Percentiles rank a stretch among this genome's conserved stretches.
Evolutionary conservation across 2,113 vertebrate species (phyloP).

Genomic region (Saccopteryx bilineata): DNA sequence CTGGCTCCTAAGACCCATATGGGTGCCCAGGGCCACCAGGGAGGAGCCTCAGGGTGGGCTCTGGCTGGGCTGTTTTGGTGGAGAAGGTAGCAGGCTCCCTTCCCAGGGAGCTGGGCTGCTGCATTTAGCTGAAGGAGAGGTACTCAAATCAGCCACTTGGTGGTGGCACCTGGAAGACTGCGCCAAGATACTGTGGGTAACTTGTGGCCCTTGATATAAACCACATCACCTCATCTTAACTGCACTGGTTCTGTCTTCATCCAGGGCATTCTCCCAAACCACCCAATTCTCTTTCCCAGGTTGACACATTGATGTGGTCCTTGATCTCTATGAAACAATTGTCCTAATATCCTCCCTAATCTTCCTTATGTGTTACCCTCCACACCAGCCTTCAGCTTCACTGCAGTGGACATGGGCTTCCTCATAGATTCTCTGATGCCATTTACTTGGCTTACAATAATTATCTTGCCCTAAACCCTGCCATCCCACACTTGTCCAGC

Average conservation of each 20-base stretch:
- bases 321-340: background rate
- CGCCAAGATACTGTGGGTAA: background rate
- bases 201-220: background rate
- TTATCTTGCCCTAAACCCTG: background rate
- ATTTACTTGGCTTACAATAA: slow-evolving; percentile 41
- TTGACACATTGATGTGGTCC: background rate
- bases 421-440: background rate
- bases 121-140: background rate
- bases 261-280: background rate
- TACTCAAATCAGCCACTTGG: no score
- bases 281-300: background rate
- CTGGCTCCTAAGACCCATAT: background rate
- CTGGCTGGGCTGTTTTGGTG: background rate
- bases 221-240: background rate
- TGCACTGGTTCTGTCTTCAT: background rate
- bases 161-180: background rate
- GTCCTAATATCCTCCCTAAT: background rate
- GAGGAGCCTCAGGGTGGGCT: background rate
- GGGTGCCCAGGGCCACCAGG: background rate
- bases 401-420: background rate
- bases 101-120: background rate
- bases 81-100: background rate
- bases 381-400: background rate
- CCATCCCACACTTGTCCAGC: background rate
- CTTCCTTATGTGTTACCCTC: background rate